Percentiles rank a stretch among this genome's conserved stretches.
Evolutionary conservation across 2,888 invertebrate genomes (phyloP).

Genomic region (Hemaris fuciformis): DNA sequence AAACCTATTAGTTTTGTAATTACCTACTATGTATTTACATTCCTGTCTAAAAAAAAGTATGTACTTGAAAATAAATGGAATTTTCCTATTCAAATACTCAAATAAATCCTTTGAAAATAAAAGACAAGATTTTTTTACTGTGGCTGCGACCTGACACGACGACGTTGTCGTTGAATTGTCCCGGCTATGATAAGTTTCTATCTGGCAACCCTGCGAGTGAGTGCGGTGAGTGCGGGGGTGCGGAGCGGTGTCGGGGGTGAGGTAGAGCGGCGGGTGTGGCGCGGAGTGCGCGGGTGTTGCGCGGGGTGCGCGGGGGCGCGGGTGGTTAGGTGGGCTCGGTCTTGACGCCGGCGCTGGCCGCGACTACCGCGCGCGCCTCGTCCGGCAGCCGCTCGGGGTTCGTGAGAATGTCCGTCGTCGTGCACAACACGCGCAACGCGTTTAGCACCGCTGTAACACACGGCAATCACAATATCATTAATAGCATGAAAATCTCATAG

Average conservation of each 20-base stretch:
- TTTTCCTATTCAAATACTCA: too few relatives aligned
- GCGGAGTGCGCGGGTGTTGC: background rate
- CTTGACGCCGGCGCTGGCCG: slow-evolving; percentile 61
- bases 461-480: background rate
- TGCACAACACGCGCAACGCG: slow-evolving; percentile 94
- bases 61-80: too few relatives aligned
- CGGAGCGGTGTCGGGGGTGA: background rate
- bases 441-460: slow-evolving; percentile 91
- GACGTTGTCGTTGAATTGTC: too few relatives aligned
- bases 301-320: slow-evolving; percentile 14
- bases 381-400: slow-evolving; percentile 94
- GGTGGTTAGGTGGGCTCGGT: slow-evolving; percentile 62
- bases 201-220: background rate
- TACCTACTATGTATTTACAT: too few relatives aligned
- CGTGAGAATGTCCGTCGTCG: slow-evolving; percentile 94
- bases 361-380: slow-evolving; percentile 91
- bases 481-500: too few relatives aligned
- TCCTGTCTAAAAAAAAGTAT: too few relatives aligned
- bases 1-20: too few relatives aligned
- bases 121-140: too few relatives aligned
- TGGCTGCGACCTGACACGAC: too few relatives aligned
- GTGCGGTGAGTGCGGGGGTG: background rate
- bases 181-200: too few relatives aligned
- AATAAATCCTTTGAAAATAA: too few relatives aligned
- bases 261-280: background rate